Percentiles rank a stretch among this genome's conserved stretches.
Evolutionary conservation across 2,113 vertebrate genomes (phyloP).

Genomic region (Pangasianodon gigas): DNA sequence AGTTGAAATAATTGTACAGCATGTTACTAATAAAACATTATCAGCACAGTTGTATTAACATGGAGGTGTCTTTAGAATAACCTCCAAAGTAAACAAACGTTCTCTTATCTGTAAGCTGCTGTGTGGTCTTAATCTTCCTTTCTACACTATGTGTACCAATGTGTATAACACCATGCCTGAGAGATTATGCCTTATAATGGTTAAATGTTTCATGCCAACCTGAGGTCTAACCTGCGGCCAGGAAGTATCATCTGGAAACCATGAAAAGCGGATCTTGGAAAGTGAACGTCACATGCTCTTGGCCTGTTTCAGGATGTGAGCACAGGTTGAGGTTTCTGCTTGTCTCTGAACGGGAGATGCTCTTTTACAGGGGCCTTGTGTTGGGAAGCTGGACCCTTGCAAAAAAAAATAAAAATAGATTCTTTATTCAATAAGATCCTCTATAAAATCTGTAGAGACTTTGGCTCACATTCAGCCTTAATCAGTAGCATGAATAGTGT

Average conservation of each 20-base stretch:
- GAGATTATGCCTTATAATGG: background rate
- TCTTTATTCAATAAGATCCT: background rate
- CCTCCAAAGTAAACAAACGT: background rate
- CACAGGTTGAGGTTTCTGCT: slow-evolving; percentile 52
- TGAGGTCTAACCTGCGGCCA: slow-evolving; percentile 42
- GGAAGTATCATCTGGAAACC: slow-evolving; percentile 60
- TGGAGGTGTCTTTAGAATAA: background rate
- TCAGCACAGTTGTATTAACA: background rate
- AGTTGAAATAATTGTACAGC: background rate
- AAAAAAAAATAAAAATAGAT: background rate
- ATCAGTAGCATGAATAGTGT: slow-evolving; percentile 45
- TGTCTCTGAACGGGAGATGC: slow-evolving; percentile 41
- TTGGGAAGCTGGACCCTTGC: slow-evolving; percentile 17
- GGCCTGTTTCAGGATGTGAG: slow-evolving; percentile 57
- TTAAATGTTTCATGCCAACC: slow-evolving; percentile 43
- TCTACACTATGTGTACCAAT: background rate
- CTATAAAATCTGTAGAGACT: background rate
- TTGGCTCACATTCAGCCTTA: background rate
- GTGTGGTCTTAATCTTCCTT: background rate
- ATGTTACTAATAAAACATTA: background rate
- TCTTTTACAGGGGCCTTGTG: background rate
- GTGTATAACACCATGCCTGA: too few relatives aligned
- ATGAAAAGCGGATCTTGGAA: slow-evolving; percentile 61
- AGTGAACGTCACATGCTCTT: slow-evolving; percentile 51
- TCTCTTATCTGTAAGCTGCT: background rate